phyloP scores from a whole-genome alignment of 2,113 vertebrate genomes.

The Myxocyprinus asiaticus region DNA sequence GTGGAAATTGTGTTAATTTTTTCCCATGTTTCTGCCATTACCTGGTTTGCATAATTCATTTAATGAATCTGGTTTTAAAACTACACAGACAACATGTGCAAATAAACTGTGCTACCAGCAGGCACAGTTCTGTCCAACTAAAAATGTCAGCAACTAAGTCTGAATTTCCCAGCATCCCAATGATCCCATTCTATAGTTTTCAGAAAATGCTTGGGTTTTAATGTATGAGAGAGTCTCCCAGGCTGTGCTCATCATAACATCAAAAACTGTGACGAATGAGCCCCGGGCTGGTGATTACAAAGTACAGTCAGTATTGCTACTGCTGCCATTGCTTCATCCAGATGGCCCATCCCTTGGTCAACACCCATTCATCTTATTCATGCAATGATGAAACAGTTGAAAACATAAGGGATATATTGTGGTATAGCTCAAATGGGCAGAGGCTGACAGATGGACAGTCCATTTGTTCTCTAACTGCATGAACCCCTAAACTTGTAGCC shows the following conservation, averaged over 20 bases:
- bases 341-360: slow-evolving; percentile 52
- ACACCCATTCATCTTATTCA: slow-evolving; percentile 69
- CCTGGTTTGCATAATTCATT: too few species aligned
- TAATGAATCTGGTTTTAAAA: too few species aligned
- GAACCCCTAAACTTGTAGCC: slow-evolving; percentile 5
- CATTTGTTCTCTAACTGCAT: slow-evolving; percentile 33
- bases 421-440: slow-evolving; percentile 39
- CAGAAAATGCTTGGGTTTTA: slow-evolving; percentile 57
- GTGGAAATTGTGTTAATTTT: too few species aligned
- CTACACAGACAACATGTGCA: too few species aligned
- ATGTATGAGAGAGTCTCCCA: slow-evolving; percentile 60
- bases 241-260: slow-evolving; percentile 52
- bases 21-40: too few species aligned
- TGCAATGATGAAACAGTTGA: slow-evolving; percentile 65
- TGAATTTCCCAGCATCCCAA: slow-evolving; percentile 28
- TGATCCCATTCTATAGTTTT: slow-evolving; percentile 58
- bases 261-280: slow-evolving; percentile 68
- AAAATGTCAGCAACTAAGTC: too few species aligned
- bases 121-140: too few species aligned
- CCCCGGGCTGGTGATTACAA: slow-evolving; percentile 62
- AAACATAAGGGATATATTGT: slow-evolving; percentile 52
- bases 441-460: slow-evolving; percentile 16
- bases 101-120: too few species aligned
- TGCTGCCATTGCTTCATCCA: slow-evolving; percentile 54
- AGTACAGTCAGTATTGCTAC: slow-evolving; percentile 62